Base-by-base conservation (phyloP, 2,113 vertebrate species). In the Natator depressus region DNA sequence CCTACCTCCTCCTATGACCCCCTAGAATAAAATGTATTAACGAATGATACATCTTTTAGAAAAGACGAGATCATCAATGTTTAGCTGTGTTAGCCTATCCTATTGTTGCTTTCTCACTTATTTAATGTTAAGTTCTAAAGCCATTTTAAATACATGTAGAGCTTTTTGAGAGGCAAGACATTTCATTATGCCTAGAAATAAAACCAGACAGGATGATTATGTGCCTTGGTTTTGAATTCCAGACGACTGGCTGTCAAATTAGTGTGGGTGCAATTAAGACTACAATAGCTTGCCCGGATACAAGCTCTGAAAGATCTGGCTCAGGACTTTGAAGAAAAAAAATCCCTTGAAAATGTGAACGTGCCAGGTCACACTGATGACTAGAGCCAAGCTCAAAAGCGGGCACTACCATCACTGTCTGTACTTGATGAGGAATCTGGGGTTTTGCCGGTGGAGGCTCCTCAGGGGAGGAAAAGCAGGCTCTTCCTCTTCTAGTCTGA, bases 31-130 rank as follows among this genome's bases (percentile, higher is more conserved):
- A 78, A 47, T 78, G 22, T 46, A 78, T 78, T 78, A 2, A 47
- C 14, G 10, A 78, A 42, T 47, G 42, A 46, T 47, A 85, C 6
- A 90, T 59, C 49, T 87, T 93, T 87, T 87, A 54, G 84, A 91
- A 90, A 82, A 80, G 51, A 50, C 88, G 31, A 50, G 72, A 42
- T 22, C 6, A 6, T 78, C 75, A 27, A 5, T 90, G 85, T 90
- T 38, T 76, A 96, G 95, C 94, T 97, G 95, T 3, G 88, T 80
- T n/a, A 82, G 46, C 24, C 75, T 78, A 78, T 3, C 75, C 79
- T 8, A 79, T 82, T 93, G 24, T 12, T 87, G 4, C 49, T 50
- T 84, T 72, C 3, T 83, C 2, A 27, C 3, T 46, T 84, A 69
- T 0, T 59, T 92, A 72, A 27, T 76, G 85, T 38, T 27, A 53